Percentiles rank a stretch among this genome's conserved stretches.
These are phyloP conservation scores for Bradysia coprophila DNA, from an alignment of 1,140 invertebrate species.

Conservation along the genomic window DNA sequence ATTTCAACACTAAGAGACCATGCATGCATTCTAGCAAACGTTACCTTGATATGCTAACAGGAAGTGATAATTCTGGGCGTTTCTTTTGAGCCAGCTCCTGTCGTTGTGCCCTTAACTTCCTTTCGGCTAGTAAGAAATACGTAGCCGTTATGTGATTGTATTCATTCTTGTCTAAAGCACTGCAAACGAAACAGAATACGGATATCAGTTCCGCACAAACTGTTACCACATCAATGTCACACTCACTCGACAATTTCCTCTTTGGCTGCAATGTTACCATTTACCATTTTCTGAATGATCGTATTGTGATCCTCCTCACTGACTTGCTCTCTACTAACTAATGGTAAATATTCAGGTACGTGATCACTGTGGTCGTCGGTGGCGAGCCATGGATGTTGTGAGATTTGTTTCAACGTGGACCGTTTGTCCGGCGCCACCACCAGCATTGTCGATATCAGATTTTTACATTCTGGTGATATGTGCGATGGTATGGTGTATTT, in stretches of 20 bases:
- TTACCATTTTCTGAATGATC: conserved; percentile 92
- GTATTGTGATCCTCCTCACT: conserved; percentile 82
- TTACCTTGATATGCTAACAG: not conserved
- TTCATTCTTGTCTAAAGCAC: conserved; percentile 83
- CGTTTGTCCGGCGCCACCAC: conserved; percentile 81
- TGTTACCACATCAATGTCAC: not conserved
- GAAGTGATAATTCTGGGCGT: conserved; percentile 1
- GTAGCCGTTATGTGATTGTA: conserved; percentile 98
- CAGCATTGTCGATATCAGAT: conserved; percentile 81
- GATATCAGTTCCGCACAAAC: not conserved
- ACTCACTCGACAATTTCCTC: conserved; percentile 80
- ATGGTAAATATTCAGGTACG: conserved; percentile 42
- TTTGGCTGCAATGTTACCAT: conserved; percentile 82
- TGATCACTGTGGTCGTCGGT: conserved; percentile 21
- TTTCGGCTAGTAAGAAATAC: conserved; percentile 90
- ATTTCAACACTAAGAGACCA: too few species aligned
- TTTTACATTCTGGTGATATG: conserved; percentile 65
- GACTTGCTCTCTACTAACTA: conserved; percentile 65
- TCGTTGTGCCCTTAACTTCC: conserved; percentile 58
- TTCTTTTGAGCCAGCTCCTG: conserved; percentile 35
- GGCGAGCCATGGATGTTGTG: conserved; percentile 71
- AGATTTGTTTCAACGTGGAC: conserved; percentile 74
- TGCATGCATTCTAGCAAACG: too few species aligned
- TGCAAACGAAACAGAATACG: conserved; percentile 24
- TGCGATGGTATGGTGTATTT: conserved; percentile 87